Conservation (phyloP, 2,113 vertebrate species). For the Clarias gariepinus region DNA sequence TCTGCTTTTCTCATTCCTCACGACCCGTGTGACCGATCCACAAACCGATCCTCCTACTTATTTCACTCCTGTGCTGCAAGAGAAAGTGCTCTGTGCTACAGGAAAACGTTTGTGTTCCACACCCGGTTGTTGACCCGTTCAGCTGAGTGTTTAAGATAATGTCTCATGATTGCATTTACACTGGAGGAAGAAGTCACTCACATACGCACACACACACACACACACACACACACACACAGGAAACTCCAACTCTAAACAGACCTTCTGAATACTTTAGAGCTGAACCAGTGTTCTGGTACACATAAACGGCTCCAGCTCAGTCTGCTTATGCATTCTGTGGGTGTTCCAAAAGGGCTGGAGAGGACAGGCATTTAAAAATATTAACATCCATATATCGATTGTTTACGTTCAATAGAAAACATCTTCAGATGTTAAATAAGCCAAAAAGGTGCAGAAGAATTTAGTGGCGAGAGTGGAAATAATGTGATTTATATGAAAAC, state of each 20-base stretch:
- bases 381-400: constrained; percentile 32
- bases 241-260: constrained; percentile 58
- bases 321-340: constrained; percentile 3
- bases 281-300: constrained; percentile 46
- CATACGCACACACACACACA: constrained; percentile 3
- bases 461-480: neutral
- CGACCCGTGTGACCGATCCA: constrained; percentile 1
- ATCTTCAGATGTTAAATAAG: neutral
- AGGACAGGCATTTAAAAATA: constrained; percentile 32
- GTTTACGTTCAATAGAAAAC: neutral
- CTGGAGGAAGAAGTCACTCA: constrained; percentile 52
- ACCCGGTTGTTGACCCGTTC: constrained; percentile 67
- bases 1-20: constrained; percentile 40
- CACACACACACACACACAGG: constrained; percentile 39
- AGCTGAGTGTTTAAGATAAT: constrained; percentile 39
- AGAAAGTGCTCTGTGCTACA: constrained; percentile 51
- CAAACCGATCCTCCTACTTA: constrained; percentile 18
- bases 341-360: constrained; percentile 21
- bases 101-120: constrained; percentile 67
- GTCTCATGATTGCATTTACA: constrained; percentile 53
- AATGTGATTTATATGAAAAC: neutral
- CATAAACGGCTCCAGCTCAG: constrained; percentile 25
- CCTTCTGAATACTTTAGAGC: constrained; percentile 47
- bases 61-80: constrained; percentile 50
- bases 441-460: neutral